These are phyloP conservation scores for Campylomormyrus numenius DNA, from an alignment of 2,113 vertebrate genomes.

Conservation along the genomic window DNA sequence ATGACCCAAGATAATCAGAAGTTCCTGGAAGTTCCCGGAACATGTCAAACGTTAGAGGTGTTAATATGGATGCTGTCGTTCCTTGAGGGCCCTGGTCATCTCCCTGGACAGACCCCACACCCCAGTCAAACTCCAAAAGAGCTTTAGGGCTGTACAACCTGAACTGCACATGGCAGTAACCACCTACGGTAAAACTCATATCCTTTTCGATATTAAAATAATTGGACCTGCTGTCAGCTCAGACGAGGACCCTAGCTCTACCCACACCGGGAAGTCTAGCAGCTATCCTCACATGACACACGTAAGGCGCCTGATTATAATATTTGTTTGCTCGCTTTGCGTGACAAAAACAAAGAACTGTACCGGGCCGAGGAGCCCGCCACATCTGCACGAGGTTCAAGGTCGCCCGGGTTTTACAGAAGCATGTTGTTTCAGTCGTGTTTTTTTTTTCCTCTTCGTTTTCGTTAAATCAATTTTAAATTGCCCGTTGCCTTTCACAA, in stretches of 20 bases:
- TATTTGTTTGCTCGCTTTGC: background rate
- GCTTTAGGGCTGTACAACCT: background rate
- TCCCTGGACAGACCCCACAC: background rate
- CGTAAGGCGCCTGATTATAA: background rate
- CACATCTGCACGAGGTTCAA: background rate
- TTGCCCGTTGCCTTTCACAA: background rate
- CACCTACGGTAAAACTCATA: background rate
- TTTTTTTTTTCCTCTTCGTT: background rate
- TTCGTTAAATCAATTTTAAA: background rate
- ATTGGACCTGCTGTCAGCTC: background rate
- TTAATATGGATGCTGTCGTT: background rate
- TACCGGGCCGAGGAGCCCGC: background rate
- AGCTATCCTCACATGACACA: background rate
- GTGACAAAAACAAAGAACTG: background rate
- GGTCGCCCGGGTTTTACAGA: background rate
- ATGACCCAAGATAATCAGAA: background rate
- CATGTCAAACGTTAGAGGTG: background rate
- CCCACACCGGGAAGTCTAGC: background rate
- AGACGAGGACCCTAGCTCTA: background rate
- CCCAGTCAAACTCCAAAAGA: background rate
- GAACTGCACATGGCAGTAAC: background rate
- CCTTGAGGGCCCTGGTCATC: background rate
- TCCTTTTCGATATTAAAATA: background rate
- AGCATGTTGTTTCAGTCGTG: slow-evolving; percentile 2
- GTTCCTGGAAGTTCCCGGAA: background rate